Evolutionary conservation across 2,888 invertebrate genomes (phyloP).

Genomic region (Dicyrtomina minuta): DNA sequence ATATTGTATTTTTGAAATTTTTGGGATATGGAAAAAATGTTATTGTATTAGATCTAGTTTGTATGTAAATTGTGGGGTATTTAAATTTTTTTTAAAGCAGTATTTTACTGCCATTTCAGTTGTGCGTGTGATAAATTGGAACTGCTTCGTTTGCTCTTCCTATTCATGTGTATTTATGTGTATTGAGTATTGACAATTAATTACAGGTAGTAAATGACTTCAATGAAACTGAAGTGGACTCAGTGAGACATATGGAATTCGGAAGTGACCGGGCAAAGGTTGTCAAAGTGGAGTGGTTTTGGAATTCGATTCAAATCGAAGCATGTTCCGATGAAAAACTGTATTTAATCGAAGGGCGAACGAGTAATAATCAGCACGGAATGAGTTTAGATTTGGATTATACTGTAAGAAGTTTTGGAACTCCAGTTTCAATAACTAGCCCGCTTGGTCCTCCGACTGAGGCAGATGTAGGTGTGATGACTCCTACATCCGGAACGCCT

Average conservation of each 20-base stretch:
- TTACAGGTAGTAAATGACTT: constrained; percentile 87
- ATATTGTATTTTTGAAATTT: too few relatives aligned
- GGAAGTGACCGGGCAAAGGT: constrained; percentile 63
- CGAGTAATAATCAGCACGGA: constrained; percentile 61
- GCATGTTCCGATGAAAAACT: constrained; percentile 87
- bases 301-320: constrained; percentile 96
- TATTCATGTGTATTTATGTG: too few relatives aligned
- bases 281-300: constrained; percentile 95
- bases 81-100: too few relatives aligned
- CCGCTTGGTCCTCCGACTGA: constrained; percentile 1
- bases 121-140: too few relatives aligned
- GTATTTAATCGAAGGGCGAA: constrained; percentile 74
- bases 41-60: too few relatives aligned
- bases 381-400: constrained; percentile 50
- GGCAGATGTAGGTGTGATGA: neutral
- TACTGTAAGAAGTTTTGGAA: constrained; percentile 23
- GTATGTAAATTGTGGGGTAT: too few relatives aligned
- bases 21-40: too few relatives aligned
- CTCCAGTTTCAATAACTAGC: constrained; percentile 23
- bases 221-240: constrained; percentile 65
- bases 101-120: too few relatives aligned
- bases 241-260: constrained; percentile 57
- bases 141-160: neutral
- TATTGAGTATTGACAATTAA: too few relatives aligned
- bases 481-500: constrained; percentile 43